Conservation (phyloP, 2,113 vertebrate genomes). For the Carollia perspicillata region DNA sequence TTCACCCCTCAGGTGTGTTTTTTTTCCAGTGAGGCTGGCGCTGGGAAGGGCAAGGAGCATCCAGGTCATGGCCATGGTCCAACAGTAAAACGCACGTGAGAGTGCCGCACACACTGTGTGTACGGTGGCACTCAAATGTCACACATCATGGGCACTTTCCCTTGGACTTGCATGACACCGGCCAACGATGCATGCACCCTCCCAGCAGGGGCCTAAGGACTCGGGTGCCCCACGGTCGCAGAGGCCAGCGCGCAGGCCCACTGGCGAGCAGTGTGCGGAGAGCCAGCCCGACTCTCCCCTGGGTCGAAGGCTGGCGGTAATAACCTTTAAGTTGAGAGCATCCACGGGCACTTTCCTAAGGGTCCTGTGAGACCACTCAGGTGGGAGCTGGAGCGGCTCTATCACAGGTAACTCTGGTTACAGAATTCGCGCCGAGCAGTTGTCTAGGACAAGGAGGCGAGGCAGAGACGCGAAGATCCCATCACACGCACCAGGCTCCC, state of each 20-base stretch:
- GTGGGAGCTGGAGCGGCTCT: background rate
- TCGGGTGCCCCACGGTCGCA: no score
- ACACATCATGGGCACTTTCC: background rate
- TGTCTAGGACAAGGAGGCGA: constrained; percentile 15
- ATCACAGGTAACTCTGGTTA: background rate
- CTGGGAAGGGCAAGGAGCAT: no score
- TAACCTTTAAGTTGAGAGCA: background rate
- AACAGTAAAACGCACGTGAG: background rate
- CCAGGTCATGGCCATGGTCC: no score
- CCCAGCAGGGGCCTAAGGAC: no score
- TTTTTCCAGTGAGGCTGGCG: background rate
- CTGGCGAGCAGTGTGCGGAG: fast-evolving
- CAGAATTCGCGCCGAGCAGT: background rate
- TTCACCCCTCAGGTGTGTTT: background rate
- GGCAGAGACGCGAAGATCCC: background rate
- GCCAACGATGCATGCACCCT: fast-evolving
- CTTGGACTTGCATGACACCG: background rate
- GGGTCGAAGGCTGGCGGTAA: background rate
- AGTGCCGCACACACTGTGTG: fast-evolving
- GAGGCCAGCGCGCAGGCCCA: background rate
- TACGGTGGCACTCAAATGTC: fast-evolving
- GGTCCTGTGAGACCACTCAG: background rate
- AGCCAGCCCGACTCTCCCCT: background rate
- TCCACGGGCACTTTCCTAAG: background rate
- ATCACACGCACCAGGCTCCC: background rate